A percentile compares a stretch with the other conserved stretches of the same genome.
These are phyloP conservation scores for Troilus luridus DNA, from an alignment of 2,888 invertebrate species.

Conservation along the genomic window DNA sequence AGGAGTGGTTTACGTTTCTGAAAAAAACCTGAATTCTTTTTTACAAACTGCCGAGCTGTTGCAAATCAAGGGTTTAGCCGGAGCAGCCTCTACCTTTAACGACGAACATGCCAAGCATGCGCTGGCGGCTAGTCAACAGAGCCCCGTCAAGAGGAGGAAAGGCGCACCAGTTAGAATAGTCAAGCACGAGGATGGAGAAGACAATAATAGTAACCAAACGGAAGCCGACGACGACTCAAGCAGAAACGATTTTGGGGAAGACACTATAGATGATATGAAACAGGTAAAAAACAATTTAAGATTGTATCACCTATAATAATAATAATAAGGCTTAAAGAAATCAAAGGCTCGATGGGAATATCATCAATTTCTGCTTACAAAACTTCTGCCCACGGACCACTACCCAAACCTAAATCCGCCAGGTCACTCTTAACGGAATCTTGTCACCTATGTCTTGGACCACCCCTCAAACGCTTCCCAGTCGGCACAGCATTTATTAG, in stretches of 20 bases:
- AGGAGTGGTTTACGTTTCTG: conserved; percentile 80
- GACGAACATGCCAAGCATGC: conserved; percentile 62
- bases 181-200: conserved; percentile 64
- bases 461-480: no score
- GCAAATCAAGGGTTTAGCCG: conserved; percentile 78
- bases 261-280: conserved; percentile 60
- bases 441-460: no score
- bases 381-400: no score
- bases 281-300: conserved; percentile 50
- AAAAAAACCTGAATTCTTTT: conserved; percentile 77
- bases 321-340: no score
- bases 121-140: conserved; percentile 52
- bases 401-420: no score
- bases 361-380: no score
- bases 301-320: no score
- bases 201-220: conserved; percentile 62
- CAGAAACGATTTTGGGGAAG: conserved; percentile 57
- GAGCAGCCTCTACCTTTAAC: conserved; percentile 68
- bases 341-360: no score
- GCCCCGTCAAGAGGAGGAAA: conserved; percentile 66
- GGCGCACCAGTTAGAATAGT: conserved; percentile 65
- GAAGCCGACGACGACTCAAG: conserved; percentile 57
- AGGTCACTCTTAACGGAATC: no score
- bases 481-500: no score
- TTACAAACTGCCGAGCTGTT: conserved; percentile 78